phyloP scores from a whole-genome alignment of 1,140 invertebrate genomes.

The Sitodiplosis mosellana region DNA sequence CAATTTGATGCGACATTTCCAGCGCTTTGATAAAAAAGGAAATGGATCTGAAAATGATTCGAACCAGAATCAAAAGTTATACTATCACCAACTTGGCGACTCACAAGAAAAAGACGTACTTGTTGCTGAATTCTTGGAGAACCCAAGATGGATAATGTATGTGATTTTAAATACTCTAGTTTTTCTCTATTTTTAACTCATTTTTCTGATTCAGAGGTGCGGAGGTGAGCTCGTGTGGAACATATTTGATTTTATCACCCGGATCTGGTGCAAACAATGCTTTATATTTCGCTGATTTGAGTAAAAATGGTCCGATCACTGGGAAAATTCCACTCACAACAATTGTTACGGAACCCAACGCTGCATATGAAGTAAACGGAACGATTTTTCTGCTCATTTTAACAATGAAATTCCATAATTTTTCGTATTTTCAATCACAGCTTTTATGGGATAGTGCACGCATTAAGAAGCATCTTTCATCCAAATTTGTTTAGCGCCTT shows the following conservation, averaged over 20 bases:
- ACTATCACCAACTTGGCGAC: conserved; percentile 79
- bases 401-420: too few species aligned
- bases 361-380: conserved; percentile 71
- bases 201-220: conserved; percentile 18
- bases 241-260: conserved; percentile 63
- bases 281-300: conserved; percentile 65
- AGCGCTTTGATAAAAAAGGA: conserved; percentile 40
- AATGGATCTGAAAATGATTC: conserved; percentile 74
- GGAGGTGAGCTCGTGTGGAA: conserved; percentile 76
- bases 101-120: conserved; percentile 75
- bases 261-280: conserved; percentile 73
- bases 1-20: too few species aligned
- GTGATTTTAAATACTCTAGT: background rate
- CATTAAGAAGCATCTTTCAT: too few species aligned
- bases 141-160: conserved; percentile 84
- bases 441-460: too few species aligned
- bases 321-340: conserved; percentile 48
- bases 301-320: conserved; percentile 34
- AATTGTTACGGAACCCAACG: conserved; percentile 78
- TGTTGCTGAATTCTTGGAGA: conserved; percentile 76
- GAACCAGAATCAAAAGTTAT: conserved; percentile 83
- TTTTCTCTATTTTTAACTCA: conserved; percentile 33
- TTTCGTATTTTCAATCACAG: too few species aligned
- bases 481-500: too few species aligned
- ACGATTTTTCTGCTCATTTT: too few species aligned